Evolutionary conservation across 2,888 invertebrate genomes (phyloP).

Genomic region (Lasioglossum vierecki): DNA sequence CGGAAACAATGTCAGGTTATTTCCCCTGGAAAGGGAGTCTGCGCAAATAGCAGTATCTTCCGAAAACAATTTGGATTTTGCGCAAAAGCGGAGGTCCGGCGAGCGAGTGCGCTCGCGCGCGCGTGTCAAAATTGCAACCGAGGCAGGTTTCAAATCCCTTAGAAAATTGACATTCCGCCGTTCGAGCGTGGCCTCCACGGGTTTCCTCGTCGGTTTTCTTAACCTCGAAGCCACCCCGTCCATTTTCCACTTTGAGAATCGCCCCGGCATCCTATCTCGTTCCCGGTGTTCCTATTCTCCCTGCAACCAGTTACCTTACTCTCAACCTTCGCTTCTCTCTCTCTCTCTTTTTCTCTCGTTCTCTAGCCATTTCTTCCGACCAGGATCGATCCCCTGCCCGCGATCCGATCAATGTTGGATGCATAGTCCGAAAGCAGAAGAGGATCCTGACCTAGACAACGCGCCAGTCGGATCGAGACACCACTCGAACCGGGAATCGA

Average conservation of each 20-base stretch:
- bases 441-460: slow-evolving; percentile 34
- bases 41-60: background rate
- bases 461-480: slow-evolving; percentile 28
- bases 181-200: slow-evolving; percentile 1
- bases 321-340: background rate
- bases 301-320: background rate
- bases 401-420: slow-evolving; percentile 48
- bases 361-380: slow-evolving; percentile 22
- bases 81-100: background rate
- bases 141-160: slow-evolving; percentile 32
- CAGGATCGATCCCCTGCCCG: background rate
- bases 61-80: slow-evolving; percentile 30
- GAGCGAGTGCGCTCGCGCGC: background rate
- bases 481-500: slow-evolving; percentile 35
- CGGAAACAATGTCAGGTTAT: slow-evolving; percentile 4
- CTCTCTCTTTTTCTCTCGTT: background rate
- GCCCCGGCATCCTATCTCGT: slow-evolving; percentile 37
- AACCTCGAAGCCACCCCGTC: slow-evolving; percentile 49
- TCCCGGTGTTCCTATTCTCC: slow-evolving; percentile 30
- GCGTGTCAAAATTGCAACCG: slow-evolving; percentile 29
- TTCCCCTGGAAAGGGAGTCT: background rate
- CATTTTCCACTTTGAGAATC: slow-evolving; percentile 61
- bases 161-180: slow-evolving; percentile 42
- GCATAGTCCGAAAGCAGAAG: slow-evolving; percentile 33
- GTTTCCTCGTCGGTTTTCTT: slow-evolving; percentile 49